Base-by-base conservation (phyloP, 1,140 invertebrate species). In the Olivierus martensii region DNA sequence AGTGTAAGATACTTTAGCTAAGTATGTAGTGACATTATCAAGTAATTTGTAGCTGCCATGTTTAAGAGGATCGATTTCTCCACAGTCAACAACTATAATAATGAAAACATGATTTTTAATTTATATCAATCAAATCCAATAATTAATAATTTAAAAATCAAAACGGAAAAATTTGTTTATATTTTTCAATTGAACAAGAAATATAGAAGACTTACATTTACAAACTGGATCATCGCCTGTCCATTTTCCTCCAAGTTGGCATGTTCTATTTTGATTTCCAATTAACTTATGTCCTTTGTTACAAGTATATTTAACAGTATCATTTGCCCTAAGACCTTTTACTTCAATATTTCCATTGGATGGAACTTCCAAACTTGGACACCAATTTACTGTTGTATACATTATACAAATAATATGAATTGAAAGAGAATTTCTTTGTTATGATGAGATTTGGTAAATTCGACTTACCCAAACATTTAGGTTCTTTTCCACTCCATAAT, bases 271-370 rank as follows among this genome's bases (percentile, higher is more conserved):
- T n/a, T 48, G 19, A 18, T 56, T 54, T 3, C 90, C 90, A 48
- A 84, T 81, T 1, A 93, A 71, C 36, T 87, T 83, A 65, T 87
- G 89, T 22, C 88, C 89, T 56, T 79, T 75, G 58, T 87, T 77
- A 62, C 89, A 94, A 5, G 73, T 73, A 63, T 90, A 91, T 0
- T 76, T 81, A 1, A 64, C 62, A 22, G 55, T 53, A 17, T 59
- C 60, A 39, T 60, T 63, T 1, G 55, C 59, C 21, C 56, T 61
- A 6, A 61, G 48, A 51, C 83, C 82, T 0, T 82, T 85, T 3
- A 91, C 80, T 0, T 84, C 86, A 1, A 91, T 70, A 14, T 87
- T 80, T 43, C 84, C 85, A 61, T 90, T 84, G 18, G 80, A 77
- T 0, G 87, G 80, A 11, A 85, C 68, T 1, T 79, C 69, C 0